These are phyloP conservation scores for Agrilus mali DNA, from an alignment of 2,888 invertebrate genomes.

Conservation along the genomic window DNA sequence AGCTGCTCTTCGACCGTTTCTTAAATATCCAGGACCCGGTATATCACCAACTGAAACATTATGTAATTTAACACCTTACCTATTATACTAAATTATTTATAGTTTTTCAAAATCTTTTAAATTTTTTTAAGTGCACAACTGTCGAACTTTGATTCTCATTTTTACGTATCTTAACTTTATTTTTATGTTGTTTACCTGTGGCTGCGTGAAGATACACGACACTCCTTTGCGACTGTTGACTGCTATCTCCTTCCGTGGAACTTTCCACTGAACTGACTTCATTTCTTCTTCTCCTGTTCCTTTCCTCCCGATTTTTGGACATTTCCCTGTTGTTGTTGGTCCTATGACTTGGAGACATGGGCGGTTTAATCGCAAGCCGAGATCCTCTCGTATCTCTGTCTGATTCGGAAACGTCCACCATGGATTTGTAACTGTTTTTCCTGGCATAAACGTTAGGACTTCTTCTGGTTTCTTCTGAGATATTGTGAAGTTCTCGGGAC, in stretches of 20 bases:
- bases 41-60: constrained; percentile 61
- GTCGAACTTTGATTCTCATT: too few species aligned
- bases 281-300: constrained; percentile 30
- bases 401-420: constrained; percentile 26
- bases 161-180: background rate
- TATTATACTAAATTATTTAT: too few species aligned
- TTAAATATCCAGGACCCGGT: constrained; percentile 50
- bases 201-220: constrained; percentile 77
- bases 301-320: constrained; percentile 33
- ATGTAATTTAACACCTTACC: too few species aligned
- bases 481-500: constrained; percentile 42
- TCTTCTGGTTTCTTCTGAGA: constrained; percentile 34
- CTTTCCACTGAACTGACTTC: constrained; percentile 47
- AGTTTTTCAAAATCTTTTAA: too few species aligned
- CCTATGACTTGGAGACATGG: constrained; percentile 27
- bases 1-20: constrained; percentile 45
- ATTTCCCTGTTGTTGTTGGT: constrained; percentile 24
- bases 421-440: constrained; percentile 25
- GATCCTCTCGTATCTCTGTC: constrained; percentile 24
- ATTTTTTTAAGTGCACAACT: too few species aligned
- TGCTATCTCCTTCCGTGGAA: constrained; percentile 63
- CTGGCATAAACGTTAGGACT: constrained; percentile 21
- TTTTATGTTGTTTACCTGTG: constrained; percentile 42
- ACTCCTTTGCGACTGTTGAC: constrained; percentile 71
- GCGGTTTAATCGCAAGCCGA: constrained; percentile 28